Percentiles rank a stretch among this genome's conserved stretches.
Evolutionary conservation across 2,888 invertebrate genomes (phyloP).

Genomic region (Arge pagana): DNA sequence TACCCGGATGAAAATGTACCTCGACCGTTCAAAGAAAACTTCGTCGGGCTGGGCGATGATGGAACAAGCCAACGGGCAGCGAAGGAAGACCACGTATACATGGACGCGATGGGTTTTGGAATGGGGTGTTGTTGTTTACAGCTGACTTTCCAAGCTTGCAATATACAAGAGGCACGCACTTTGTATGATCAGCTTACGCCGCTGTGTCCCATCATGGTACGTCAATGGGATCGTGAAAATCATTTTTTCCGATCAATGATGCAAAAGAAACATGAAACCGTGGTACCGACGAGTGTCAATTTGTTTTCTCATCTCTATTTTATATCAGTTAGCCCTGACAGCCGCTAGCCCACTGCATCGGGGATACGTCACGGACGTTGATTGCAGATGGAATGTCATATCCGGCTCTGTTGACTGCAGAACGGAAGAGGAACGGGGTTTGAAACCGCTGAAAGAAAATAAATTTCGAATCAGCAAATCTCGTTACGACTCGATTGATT

Average conservation of each 20-base stretch:
- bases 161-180: constrained; percentile 92
- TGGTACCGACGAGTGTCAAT: neutral
- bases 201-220: constrained; percentile 94
- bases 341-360: constrained; percentile 96
- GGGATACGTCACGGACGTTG: constrained; percentile 92
- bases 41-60: constrained; percentile 67
- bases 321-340: constrained; percentile 81
- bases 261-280: neutral
- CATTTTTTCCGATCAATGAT: no score
- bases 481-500: constrained; percentile 96
- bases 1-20: constrained; percentile 87
- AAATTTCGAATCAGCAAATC: constrained; percentile 90
- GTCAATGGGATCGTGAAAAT: constrained; percentile 19
- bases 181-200: constrained; percentile 97
- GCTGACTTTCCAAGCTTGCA: constrained; percentile 95
- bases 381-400: constrained; percentile 98
- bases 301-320: neutral
- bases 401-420: constrained; percentile 95
- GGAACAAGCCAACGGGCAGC: constrained; percentile 68
- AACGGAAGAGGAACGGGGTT: constrained; percentile 88
- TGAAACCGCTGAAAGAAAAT: constrained; percentile 71
- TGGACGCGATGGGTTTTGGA: constrained; percentile 99
- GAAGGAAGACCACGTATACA: constrained; percentile 89
- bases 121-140: constrained; percentile 99
- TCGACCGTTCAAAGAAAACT: constrained; percentile 74